phyloP scores from a whole-genome alignment of 2,888 invertebrate species.

The Synergus japonicus region DNA sequence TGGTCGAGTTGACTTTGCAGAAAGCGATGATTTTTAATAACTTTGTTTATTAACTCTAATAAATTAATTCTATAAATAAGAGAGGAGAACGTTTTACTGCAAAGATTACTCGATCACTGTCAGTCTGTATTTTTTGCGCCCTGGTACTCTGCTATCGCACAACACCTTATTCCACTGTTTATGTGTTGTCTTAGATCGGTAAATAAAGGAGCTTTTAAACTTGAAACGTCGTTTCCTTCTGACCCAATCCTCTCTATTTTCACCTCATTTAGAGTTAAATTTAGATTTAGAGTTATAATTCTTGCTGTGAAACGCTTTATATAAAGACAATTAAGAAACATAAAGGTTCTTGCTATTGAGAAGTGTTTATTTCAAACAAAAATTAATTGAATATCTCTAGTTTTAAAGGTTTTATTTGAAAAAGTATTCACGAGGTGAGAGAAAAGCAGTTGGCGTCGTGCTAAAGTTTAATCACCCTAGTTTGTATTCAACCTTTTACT shows the following conservation, averaged over 20 bases:
- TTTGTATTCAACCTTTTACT: not conserved
- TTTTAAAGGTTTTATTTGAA: not conserved
- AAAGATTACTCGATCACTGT: constrained; percentile 29
- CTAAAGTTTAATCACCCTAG: constrained; percentile 31
- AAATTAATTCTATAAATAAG: not conserved
- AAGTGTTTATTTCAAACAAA: constrained; percentile 7
- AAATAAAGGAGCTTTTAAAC: constrained; percentile 60
- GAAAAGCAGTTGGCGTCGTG: not conserved
- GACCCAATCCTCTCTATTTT: constrained; percentile 54
- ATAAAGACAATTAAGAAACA: too few relatives aligned
- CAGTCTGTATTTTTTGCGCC: constrained; percentile 22
- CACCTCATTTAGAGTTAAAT: not conserved
- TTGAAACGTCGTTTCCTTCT: constrained; percentile 52
- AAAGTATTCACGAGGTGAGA: not conserved
- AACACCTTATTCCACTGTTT: constrained; percentile 44
- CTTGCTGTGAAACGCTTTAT: constrained; percentile 35
- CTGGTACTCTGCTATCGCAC: constrained; percentile 21
- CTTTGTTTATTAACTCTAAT: not conserved
- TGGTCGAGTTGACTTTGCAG: constrained; percentile 39
- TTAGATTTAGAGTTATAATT: constrained; percentile 31
- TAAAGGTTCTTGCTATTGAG: too few relatives aligned
- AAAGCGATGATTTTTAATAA: not conserved
- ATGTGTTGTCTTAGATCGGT: constrained; percentile 53
- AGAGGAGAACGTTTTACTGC: not conserved
- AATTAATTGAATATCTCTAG: not conserved